These are phyloP conservation scores for Miniopterus natalensis DNA, from an alignment of 2,113 vertebrate genomes.

Conservation along the genomic window DNA sequence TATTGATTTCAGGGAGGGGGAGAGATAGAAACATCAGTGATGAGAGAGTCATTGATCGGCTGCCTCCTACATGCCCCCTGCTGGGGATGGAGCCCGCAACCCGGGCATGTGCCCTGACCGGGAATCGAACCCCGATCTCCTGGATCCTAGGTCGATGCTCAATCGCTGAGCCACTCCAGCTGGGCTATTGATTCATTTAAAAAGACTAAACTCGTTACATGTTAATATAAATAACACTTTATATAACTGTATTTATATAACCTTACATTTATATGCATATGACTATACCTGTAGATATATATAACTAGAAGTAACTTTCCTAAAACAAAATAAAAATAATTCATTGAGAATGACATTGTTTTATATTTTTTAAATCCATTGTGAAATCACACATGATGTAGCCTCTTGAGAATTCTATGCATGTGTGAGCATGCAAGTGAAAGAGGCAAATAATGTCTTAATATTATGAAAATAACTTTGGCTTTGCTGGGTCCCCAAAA, in stretches of 20 bases:
- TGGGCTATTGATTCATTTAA: not conserved
- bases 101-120: no score
- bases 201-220: not conserved
- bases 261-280: not conserved
- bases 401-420: not conserved
- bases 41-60: no score
- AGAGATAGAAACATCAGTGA: no score
- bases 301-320: slow-evolving; percentile 5
- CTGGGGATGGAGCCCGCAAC: no score
- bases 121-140: no score
- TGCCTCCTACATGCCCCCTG: no score
- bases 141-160: no score
- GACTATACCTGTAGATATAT: not conserved
- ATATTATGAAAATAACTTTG: slow-evolving; percentile 5
- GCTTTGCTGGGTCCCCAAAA: not conserved
- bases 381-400: not conserved
- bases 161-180: no score
- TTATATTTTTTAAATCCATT: slow-evolving; percentile 20
- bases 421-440: not conserved
- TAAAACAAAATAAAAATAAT: not conserved
- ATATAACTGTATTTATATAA: not conserved
- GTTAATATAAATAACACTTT: not conserved
- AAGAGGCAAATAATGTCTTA: not conserved
- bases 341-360: not conserved
- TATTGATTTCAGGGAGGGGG: no score